phyloP scores from a whole-genome alignment of 2,888 invertebrate species.

The Notodonta ziczac region DNA sequence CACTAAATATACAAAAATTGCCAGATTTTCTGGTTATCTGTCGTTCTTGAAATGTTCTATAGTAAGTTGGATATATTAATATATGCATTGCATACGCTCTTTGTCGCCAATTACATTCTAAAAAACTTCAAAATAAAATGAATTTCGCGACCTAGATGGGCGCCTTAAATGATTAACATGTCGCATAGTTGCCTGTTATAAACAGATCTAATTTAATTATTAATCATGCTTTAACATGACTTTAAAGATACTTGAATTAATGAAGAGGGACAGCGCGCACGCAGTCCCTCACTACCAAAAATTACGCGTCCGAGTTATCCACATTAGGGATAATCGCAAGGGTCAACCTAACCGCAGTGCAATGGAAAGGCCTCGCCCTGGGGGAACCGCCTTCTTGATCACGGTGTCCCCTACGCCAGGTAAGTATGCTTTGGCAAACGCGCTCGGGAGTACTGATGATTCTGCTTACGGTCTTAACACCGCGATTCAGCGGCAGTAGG shows the following conservation, averaged over 20 bases:
- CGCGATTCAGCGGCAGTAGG: constrained; percentile 7
- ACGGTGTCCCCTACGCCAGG: constrained; percentile 14
- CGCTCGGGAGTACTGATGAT: neutral
- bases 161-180: too few relatives aligned
- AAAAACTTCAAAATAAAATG: too few relatives aligned
- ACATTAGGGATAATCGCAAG: constrained; percentile 12
- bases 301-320: constrained; percentile 9
- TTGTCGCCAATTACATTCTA: too few relatives aligned
- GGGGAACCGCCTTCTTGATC: constrained; percentile 14
- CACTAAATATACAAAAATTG: too few relatives aligned
- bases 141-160: too few relatives aligned
- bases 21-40: too few relatives aligned
- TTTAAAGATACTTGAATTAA: neutral
- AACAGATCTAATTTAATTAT: too few relatives aligned
- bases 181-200: too few relatives aligned
- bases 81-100: too few relatives aligned
- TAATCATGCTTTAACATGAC: too few relatives aligned
- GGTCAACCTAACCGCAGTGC: constrained; percentile 9
- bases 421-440: constrained; percentile 9
- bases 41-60: too few relatives aligned
- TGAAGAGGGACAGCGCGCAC: constrained; percentile 4
- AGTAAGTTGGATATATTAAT: too few relatives aligned
- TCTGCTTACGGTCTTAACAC: neutral
- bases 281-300: constrained; percentile 10
- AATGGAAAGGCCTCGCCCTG: constrained; percentile 11